phyloP scores from a whole-genome alignment of 2,888 invertebrate species.

The Lymantria dispar region DNA sequence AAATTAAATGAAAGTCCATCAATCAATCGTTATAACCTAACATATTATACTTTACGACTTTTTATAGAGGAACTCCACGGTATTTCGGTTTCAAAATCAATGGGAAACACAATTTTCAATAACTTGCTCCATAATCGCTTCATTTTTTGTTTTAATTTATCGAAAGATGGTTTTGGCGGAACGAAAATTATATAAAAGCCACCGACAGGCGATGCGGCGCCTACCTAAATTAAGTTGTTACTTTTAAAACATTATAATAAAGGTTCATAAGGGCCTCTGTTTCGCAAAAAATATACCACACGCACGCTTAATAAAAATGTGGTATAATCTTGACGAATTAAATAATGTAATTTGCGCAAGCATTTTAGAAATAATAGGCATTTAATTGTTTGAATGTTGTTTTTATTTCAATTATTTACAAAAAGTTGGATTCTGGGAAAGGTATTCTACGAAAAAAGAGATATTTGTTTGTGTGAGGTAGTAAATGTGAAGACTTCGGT shows the following conservation, averaged over 20 bases:
- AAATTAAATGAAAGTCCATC: too few relatives aligned
- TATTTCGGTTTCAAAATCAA: not conserved
- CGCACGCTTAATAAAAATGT: slow-evolving; percentile 64
- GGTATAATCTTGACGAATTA: slow-evolving; percentile 63
- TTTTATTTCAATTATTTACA: slow-evolving; percentile 27
- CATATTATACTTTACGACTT: too few relatives aligned
- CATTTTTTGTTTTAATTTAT: slow-evolving; percentile 61
- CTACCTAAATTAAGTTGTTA: slow-evolving; percentile 79
- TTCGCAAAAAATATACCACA: slow-evolving; percentile 74
- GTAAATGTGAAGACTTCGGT: slow-evolving; percentile 17
- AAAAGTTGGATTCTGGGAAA: slow-evolving; percentile 40
- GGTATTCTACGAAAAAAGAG: not conserved
- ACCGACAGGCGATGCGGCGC: slow-evolving; percentile 74
- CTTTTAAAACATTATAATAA: slow-evolving; percentile 69
- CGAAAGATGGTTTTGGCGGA: slow-evolving; percentile 55
- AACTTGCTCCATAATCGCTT: slow-evolving; percentile 15
- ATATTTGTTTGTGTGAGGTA: slow-evolving; percentile 27
- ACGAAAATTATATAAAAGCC: slow-evolving; percentile 76
- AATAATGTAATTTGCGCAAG: slow-evolving; percentile 61
- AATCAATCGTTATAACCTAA: too few relatives aligned
- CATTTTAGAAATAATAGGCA: slow-evolving; percentile 52
- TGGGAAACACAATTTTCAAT: slow-evolving; percentile 10
- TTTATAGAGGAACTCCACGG: slow-evolving; percentile 10
- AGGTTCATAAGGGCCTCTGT: slow-evolving; percentile 60
- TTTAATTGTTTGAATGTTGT: slow-evolving; percentile 41